Conservation (phyloP, 2,113 vertebrate genomes). For the Hippocampus mohnikei region DNA sequence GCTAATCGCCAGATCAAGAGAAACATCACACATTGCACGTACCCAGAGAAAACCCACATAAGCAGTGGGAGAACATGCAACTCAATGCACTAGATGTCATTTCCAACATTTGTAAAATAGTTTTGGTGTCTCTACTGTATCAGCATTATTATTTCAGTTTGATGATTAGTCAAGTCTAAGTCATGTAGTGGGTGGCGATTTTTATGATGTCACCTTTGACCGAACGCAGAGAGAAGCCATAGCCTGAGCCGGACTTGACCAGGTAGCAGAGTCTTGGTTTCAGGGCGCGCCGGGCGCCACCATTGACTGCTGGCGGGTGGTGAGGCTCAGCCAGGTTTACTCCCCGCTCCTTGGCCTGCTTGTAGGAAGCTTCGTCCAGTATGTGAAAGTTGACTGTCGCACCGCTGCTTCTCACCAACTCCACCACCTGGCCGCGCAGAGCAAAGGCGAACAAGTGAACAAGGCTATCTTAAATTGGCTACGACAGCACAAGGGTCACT, state of each 20-base stretch:
- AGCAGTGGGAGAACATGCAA: too few relatives aligned
- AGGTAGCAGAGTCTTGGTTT: slow-evolving; percentile 86
- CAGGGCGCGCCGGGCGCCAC: slow-evolving; percentile 33
- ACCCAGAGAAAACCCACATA: too few relatives aligned
- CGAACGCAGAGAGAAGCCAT: slow-evolving; percentile 85
- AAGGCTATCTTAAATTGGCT: background rate
- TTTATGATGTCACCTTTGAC: slow-evolving; percentile 65
- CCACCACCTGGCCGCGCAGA: slow-evolving; percentile 77
- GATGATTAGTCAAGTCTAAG: too few relatives aligned
- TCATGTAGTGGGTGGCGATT: background rate
- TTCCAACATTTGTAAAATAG: too few relatives aligned
- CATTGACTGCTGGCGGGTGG: slow-evolving; percentile 44
- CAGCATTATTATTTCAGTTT: too few relatives aligned
- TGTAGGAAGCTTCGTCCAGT: slow-evolving; percentile 80
- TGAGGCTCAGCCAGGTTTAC: slow-evolving; percentile 66
- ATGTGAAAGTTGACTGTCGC: slow-evolving; percentile 79
- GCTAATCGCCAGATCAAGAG: too few relatives aligned
- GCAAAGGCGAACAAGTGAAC: background rate
- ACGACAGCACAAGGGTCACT: background rate
- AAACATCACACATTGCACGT: too few relatives aligned
- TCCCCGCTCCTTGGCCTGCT: slow-evolving; percentile 71
- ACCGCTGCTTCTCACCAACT: slow-evolving; percentile 78
- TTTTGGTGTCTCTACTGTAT: too few relatives aligned
- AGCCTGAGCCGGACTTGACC: slow-evolving; percentile 74
- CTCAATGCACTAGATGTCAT: too few relatives aligned